phyloP scores from a whole-genome alignment of 1,140 invertebrate species.

The Homalodisca vitripennis region DNA sequence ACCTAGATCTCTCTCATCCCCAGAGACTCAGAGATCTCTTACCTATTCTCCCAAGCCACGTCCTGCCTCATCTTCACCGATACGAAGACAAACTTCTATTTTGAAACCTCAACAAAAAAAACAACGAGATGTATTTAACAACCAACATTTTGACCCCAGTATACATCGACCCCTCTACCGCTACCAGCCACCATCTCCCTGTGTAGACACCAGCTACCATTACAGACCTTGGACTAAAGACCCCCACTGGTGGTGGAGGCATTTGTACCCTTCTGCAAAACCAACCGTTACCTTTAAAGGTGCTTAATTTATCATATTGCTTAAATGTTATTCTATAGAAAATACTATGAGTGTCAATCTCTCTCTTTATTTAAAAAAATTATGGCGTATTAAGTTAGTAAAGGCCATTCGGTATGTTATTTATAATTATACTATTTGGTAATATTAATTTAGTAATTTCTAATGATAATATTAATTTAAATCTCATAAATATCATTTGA shows the following conservation, averaged over 20 bases:
- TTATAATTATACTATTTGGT: no score
- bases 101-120: constrained; percentile 58
- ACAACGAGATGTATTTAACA: constrained; percentile 57
- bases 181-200: constrained; percentile 60
- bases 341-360: no score
- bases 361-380: no score
- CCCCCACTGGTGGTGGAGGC: constrained; percentile 38
- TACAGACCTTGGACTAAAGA: constrained; percentile 42
- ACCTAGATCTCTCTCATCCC: constrained; percentile 59
- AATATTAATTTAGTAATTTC: no score
- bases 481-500: no score
- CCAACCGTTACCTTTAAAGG: constrained; percentile 76
- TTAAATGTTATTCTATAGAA: no score
- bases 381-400: no score
- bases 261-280: constrained; percentile 29
- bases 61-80: constrained; percentile 50
- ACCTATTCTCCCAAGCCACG: constrained; percentile 43
- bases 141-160: constrained; percentile 69
- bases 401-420: no score
- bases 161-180: constrained; percentile 72
- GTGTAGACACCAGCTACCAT: constrained; percentile 21
- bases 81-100: constrained; percentile 55
- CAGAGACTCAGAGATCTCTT: constrained; percentile 47
- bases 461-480: no score
- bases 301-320: constrained; percentile 55